phyloP scores from a whole-genome alignment of 2,113 vertebrate genomes.

The Herpailurus yagouaroundi region DNA sequence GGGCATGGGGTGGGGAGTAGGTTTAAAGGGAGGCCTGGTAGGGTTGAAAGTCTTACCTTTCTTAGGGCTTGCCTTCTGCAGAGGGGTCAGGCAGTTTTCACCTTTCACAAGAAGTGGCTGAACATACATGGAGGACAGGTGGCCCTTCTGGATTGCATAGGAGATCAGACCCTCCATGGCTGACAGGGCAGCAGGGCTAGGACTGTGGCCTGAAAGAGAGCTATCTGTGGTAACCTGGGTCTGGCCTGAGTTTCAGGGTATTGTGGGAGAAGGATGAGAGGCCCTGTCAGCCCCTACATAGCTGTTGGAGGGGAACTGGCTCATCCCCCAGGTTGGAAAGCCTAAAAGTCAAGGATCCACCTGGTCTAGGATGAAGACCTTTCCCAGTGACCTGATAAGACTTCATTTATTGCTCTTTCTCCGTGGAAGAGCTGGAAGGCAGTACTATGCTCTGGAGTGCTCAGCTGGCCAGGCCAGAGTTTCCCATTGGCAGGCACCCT shows the following conservation, averaged over 20 bases:
- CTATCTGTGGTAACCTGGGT: not conserved
- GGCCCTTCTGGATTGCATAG: slow-evolving; percentile 42
- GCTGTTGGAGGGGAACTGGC: not conserved
- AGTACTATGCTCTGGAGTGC: too few species aligned
- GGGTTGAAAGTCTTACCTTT: slow-evolving; percentile 41
- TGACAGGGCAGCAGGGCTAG: slow-evolving; percentile 46
- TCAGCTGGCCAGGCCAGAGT: not conserved
- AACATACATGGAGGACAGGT: slow-evolving; percentile 49
- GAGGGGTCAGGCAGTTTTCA: slow-evolving; percentile 56
- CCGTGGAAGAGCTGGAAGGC: not conserved
- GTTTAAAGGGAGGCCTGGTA: not conserved
- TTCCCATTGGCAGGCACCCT: not conserved
- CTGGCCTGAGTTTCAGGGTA: not conserved
- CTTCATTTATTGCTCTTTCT: too few species aligned
- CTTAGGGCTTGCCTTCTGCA: not conserved
- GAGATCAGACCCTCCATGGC: slow-evolving; percentile 58
- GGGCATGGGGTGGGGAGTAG: not conserved
- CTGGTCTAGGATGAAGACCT: not conserved
- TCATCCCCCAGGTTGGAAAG: not conserved
- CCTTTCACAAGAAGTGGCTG: slow-evolving; percentile 69
- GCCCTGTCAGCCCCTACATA: not conserved
- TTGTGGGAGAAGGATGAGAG: not conserved
- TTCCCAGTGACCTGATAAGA: not conserved
- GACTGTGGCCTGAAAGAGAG: slow-evolving; percentile 64
- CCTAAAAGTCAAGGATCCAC: not conserved